phyloP scores from a whole-genome alignment of 2,888 invertebrate species.

The Polyommatus icarus region DNA sequence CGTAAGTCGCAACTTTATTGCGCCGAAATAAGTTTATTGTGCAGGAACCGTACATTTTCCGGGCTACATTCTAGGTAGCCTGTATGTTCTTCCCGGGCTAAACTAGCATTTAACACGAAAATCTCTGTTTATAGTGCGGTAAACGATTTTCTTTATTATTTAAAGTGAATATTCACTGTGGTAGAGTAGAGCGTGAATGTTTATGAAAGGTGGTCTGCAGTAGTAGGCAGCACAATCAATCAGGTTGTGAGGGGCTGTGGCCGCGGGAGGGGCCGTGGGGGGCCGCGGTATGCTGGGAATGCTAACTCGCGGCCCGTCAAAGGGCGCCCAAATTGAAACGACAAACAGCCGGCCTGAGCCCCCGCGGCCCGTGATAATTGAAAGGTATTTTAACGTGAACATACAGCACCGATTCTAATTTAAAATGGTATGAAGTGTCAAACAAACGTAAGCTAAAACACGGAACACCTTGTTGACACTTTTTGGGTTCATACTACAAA shows the following conservation, averaged over 20 bases:
- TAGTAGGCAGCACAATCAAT: conserved; percentile 43
- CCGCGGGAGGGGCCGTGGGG: conserved; percentile 51
- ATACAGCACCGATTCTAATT: not conserved
- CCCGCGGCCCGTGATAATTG: conserved; percentile 57
- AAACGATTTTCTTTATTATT: too few relatives aligned
- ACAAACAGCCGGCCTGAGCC: conserved; percentile 57
- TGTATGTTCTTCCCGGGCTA: too few relatives aligned
- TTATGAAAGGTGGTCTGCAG: not conserved
- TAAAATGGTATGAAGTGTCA: not conserved
- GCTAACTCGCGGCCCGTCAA: conserved; percentile 67
- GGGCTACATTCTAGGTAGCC: not conserved
- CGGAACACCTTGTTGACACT: too few relatives aligned
- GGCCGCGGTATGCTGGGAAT: conserved; percentile 66
- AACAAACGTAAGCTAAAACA: not conserved
- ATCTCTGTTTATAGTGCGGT: too few relatives aligned
- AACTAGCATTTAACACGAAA: too few relatives aligned
- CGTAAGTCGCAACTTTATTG: not conserved
- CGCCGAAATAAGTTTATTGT: not conserved
- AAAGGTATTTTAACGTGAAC: conserved; percentile 44
- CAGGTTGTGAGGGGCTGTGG: conserved; percentile 42
- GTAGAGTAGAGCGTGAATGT: not conserved
- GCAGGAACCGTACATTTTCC: not conserved
- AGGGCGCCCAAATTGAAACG: conserved; percentile 74
- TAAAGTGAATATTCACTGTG: not conserved
- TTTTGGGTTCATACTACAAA: too few relatives aligned